Percentiles rank a stretch among this genome's conserved stretches.
phyloP scores from a whole-genome alignment of 2,113 vertebrate species.

The Bostrychus sinensis region DNA sequence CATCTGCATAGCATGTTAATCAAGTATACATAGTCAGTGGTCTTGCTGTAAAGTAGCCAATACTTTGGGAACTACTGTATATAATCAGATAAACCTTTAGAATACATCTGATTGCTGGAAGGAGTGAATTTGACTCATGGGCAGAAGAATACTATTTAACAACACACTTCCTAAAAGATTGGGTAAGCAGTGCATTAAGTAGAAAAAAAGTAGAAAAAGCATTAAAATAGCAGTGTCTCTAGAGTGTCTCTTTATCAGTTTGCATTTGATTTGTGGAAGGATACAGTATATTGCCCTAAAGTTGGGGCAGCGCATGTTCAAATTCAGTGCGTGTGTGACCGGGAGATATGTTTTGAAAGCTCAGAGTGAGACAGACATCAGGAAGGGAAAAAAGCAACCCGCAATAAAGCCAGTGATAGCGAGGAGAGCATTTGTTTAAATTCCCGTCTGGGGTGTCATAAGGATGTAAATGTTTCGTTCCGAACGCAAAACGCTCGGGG shows the following conservation, averaged over 20 bases:
- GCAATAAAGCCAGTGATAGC: constrained; percentile 47
- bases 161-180: no score
- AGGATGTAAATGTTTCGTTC: constrained; percentile 68
- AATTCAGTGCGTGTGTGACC: constrained; percentile 34
- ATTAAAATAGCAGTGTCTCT: no score
- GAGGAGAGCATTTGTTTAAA: constrained; percentile 68
- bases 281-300: constrained; percentile 1
- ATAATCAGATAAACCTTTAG: no score
- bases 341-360: constrained; percentile 45
- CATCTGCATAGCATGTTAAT: no score
- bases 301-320: neutral
- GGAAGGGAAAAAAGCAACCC: neutral
- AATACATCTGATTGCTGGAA: no score
- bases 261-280: neutral
- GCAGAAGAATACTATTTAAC: no score
- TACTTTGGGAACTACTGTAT: no score
- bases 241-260: neutral
- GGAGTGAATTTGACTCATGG: no score
- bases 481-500: constrained; percentile 46
- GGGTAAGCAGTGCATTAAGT: no score
- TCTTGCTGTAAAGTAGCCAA: no score
- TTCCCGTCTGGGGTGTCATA: constrained; percentile 60
- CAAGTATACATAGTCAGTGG: no score
- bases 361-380: neutral
- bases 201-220: no score